Conservation (phyloP, 1,140 invertebrate genomes). For the Drosophila auraria region DNA sequence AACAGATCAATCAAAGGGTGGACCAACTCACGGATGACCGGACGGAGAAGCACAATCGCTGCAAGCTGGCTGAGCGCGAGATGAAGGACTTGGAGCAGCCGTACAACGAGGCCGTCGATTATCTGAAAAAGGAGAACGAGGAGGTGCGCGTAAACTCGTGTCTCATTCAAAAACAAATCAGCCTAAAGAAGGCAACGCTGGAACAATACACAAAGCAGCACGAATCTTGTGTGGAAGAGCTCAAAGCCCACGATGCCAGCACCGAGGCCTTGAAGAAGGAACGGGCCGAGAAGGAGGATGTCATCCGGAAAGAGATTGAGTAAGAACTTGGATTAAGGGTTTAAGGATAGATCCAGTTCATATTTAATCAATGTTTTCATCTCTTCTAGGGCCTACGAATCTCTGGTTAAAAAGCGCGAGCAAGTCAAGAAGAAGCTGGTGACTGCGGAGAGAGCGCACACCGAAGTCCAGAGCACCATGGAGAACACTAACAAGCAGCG, state of each 20-base stretch:
- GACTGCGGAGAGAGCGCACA: conserved; percentile 87
- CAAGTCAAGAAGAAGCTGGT: conserved; percentile 86
- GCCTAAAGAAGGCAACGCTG: conserved; percentile 86
- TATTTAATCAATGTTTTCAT: neutral
- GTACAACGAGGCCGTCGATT: conserved; percentile 94
- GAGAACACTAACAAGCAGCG: conserved; percentile 88
- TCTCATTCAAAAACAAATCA: conserved; percentile 89
- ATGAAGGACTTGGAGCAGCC: conserved; percentile 94
- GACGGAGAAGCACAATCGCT: conserved; percentile 94
- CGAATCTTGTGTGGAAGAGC: conserved; percentile 86
- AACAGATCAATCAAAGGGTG: conserved; percentile 91
- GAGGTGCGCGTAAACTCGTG: conserved; percentile 89
- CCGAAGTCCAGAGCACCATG: conserved; percentile 88
- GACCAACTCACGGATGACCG: conserved; percentile 92
- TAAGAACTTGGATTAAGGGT: conserved; percentile 72
- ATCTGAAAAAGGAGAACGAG: conserved; percentile 92
- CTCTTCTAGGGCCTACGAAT: conserved; percentile 86
- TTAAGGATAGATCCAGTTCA: neutral
- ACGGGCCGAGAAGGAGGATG: conserved; percentile 86
- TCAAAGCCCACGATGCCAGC: conserved; percentile 87
- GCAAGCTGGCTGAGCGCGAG: conserved; percentile 96
- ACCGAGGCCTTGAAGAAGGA: conserved; percentile 87
- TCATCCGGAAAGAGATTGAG: conserved; percentile 87
- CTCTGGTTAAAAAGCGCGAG: conserved; percentile 87
- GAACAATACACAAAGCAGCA: conserved; percentile 85